Evolutionary conservation across 2,888 invertebrate species (phyloP).

Genomic region (Melieria crassipennis): DNA sequence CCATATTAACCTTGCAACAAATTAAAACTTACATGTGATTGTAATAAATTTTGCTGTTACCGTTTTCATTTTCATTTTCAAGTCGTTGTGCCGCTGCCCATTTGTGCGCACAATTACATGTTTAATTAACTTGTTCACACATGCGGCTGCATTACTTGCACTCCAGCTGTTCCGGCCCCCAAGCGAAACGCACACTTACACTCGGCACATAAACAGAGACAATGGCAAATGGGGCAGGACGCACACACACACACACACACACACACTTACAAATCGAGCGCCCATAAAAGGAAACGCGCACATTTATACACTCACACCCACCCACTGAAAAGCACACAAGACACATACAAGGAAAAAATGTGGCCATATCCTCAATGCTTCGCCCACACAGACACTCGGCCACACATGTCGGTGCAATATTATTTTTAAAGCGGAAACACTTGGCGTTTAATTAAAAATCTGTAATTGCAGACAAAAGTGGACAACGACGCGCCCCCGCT

Average conservation of each 20-base stretch:
- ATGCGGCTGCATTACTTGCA: neutral
- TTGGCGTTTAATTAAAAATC: constrained; percentile 34
- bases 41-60: no score
- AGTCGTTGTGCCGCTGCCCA: no score
- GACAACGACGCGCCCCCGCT: no score
- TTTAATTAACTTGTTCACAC: constrained; percentile 25
- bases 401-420: constrained; percentile 5
- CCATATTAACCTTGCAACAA: no score
- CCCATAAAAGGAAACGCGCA: neutral
- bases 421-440: constrained; percentile 29
- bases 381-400: neutral
- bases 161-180: neutral
- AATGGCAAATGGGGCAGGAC: neutral
- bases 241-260: neutral
- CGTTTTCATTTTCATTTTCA: no score
- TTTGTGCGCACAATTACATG: constrained; percentile 14
- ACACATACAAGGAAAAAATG: neutral
- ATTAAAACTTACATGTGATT: no score
- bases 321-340: neutral
- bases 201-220: neutral
- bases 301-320: neutral
- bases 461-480: constrained; percentile 17
- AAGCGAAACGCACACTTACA: no score
- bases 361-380: neutral
- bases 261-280: neutral